Evolutionary conservation across 2,888 invertebrate species (phyloP), one percentile per base, ranked within the genome.

Genomic region (Diploptera punctata): DNA sequence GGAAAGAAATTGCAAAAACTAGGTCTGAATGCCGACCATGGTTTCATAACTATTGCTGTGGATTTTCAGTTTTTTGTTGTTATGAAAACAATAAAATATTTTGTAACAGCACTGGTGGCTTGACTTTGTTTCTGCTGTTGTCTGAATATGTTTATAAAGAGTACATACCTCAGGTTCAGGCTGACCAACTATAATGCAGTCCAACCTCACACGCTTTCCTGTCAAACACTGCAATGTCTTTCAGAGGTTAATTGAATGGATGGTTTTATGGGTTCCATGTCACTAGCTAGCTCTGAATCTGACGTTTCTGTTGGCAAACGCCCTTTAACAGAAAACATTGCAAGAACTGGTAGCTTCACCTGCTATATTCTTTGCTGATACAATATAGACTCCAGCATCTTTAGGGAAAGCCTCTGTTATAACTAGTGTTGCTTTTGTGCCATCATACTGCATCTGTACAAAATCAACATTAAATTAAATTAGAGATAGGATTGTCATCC

Each of bases 161-260:
- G 47, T 79, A 38, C 78, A 79, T 78, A 93, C 92, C 85, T 93
- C 92, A 0, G 94, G 94, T 80, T 93, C 92, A 0, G 94, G 94
- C 78, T 91, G 91, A 4, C 93, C 94, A 49, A 92, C 87, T 76
- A 94, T 93, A 43, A 93, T 87, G 79, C 92, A 92, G 79, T 93
- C 93, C 75, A 93, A 81, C 44, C 90, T 85, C 7, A 90, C 87
- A 26, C 88, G 86, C 65, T 88, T 88, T 16, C 92, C 92, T 82
- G n/a, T 94, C 93, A 70, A 87, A 86, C 33, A 89, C 88, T 3
- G 86, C 85, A 10, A 89, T 83, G 81, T 94, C 91, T 79, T 89
- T 89, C 19, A 94, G 83, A 0, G 90, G 87, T 74, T n/a, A 90
- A 81, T 78, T 91, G 90, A 57, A 93, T 89, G 33, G 89, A 87